phyloP scores from a whole-genome alignment of 1,140 invertebrate species.

The Andrena cerasifolii region DNA sequence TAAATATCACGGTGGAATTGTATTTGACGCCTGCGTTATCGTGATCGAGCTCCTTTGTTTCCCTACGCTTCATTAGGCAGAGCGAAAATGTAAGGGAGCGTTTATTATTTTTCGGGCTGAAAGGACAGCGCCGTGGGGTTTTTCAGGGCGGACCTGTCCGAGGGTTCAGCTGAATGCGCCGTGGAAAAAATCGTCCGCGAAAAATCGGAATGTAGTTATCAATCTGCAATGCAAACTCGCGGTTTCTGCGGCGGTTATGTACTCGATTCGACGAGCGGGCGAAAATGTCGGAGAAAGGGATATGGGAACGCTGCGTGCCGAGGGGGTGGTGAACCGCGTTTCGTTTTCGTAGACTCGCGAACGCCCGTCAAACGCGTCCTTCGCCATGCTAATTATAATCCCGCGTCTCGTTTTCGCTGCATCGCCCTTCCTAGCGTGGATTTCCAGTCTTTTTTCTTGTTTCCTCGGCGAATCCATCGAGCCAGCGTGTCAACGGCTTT shows the following conservation, averaged over 20 bases:
- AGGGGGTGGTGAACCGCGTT: background rate
- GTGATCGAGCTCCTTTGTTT: background rate
- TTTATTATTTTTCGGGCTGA: constrained; percentile 35
- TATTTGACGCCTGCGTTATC: background rate
- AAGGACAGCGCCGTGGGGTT: background rate
- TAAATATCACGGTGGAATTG: too few relatives aligned
- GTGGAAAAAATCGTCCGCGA: constrained; percentile 61
- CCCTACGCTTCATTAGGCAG: background rate
- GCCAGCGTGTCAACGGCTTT: background rate
- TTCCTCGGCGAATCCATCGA: background rate
- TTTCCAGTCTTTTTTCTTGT: background rate
- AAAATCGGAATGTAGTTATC: constrained; percentile 70
- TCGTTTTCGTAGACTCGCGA: constrained; percentile 24
- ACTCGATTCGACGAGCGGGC: constrained; percentile 35
- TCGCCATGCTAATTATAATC: constrained; percentile 37
- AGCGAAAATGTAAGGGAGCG: background rate
- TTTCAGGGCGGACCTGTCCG: background rate
- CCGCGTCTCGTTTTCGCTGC: constrained; percentile 12
- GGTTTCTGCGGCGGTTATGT: constrained; percentile 62
- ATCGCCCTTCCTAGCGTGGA: background rate
- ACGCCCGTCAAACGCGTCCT: constrained; percentile 9
- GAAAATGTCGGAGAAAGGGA: constrained; percentile 39
- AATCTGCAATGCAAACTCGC: constrained; percentile 71
- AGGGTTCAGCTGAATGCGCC: constrained; percentile 23
- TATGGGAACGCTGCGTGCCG: background rate